These are phyloP conservation scores for Myrmecophaga tridactyla DNA, from an alignment of 2,113 vertebrate genomes.

Conservation along the genomic window DNA sequence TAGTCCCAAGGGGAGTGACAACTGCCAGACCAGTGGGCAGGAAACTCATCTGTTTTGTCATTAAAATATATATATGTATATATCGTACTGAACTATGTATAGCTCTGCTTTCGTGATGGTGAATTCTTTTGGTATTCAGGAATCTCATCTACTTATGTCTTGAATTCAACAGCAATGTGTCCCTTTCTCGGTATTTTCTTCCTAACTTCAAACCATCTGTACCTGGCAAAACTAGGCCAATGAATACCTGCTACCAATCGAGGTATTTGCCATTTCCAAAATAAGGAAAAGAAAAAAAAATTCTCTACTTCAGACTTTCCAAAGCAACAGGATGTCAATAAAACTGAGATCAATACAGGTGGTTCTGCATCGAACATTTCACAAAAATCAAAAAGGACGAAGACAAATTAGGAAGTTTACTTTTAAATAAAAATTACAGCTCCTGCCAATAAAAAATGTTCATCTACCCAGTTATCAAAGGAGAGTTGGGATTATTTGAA, in stretches of 20 bases:
- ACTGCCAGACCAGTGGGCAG: not conserved
- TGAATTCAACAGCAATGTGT: not conserved
- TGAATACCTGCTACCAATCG: not conserved
- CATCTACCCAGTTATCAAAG: not conserved
- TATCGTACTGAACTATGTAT: not conserved
- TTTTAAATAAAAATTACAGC: not conserved
- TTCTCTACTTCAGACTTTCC: not conserved
- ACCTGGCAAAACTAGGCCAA: not conserved
- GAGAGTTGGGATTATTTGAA: not conserved
- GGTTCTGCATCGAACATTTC: not conserved
- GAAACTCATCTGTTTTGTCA: not conserved
- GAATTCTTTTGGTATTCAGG: not conserved
- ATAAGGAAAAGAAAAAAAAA: not conserved
- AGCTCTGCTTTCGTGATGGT: not conserved
- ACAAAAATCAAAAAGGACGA: not conserved
- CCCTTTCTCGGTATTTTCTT: not conserved
- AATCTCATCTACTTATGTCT: not conserved
- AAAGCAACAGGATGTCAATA: not conserved
- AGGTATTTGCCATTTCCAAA: not conserved
- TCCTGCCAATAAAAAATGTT: not conserved
- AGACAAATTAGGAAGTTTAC: not conserved
- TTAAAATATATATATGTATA: not conserved
- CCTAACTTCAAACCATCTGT: not conserved
- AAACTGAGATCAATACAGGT: not conserved
- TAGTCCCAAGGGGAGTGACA: rapidly evolving